phyloP scores from a whole-genome alignment of 1,140 invertebrate genomes.

The Apocrypta bakeri region DNA sequence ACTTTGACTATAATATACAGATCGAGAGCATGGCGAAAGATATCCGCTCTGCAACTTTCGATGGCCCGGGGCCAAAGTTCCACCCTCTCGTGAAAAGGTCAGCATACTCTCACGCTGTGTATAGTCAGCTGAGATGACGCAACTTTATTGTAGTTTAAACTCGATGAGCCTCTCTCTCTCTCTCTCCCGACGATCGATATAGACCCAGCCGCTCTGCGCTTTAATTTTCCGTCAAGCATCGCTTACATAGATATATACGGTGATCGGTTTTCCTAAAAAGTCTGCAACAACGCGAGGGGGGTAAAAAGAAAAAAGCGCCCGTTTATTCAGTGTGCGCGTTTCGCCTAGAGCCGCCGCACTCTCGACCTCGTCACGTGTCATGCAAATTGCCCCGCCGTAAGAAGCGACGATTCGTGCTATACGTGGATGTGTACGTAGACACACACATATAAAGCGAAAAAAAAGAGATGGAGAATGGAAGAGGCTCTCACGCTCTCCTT shows the following conservation, averaged over 20 bases:
- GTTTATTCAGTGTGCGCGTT: not conserved
- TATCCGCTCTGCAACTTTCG: conserved; percentile 32
- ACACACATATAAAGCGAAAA: too few relatives aligned
- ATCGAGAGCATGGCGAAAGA: conserved; percentile 14
- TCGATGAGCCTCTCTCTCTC: not conserved
- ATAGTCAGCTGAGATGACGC: conserved; percentile 4
- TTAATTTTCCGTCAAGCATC: conserved; percentile 19
- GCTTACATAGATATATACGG: too few relatives aligned
- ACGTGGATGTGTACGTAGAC: not conserved
- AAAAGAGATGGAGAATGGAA: not conserved
- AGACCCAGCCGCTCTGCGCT: not conserved
- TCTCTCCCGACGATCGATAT: not conserved
- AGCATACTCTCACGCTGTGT: conserved; percentile 57
- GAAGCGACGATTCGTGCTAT: not conserved
- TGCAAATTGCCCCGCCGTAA: conserved; percentile 7
- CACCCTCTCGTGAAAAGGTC: conserved; percentile 56
- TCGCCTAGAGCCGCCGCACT: not conserved
- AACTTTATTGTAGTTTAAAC: conserved; percentile 22
- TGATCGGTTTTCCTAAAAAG: too few relatives aligned
- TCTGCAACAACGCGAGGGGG: too few relatives aligned
- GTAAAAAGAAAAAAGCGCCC: not conserved
- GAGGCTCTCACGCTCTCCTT: conserved; percentile 24
- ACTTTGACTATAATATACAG: not conserved
- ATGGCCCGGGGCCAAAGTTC: conserved; percentile 53
- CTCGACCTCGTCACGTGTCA: conserved; percentile 1